Evolutionary conservation across 2,888 invertebrate species (phyloP), one percentile per base, ranked within the genome.

Genomic region (Hylaea fasciaria): DNA sequence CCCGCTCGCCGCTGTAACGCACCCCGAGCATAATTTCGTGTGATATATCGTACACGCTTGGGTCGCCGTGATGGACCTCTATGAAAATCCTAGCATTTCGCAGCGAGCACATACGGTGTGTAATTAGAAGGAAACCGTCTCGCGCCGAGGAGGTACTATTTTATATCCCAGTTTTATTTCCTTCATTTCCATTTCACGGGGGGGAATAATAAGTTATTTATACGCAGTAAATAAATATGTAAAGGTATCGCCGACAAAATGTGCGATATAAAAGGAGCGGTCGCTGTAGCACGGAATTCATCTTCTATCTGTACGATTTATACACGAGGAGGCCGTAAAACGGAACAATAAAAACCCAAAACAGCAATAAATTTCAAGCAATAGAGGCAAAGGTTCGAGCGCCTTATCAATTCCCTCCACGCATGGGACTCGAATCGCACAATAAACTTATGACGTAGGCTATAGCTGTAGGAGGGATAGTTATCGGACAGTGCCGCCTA

Each of bases 321-420:
- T 91, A 87, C 80, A 87, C 87, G 90, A 83, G 83, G 82, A 90
- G 89, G 92, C 89, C 89, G 90, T 93, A 93, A 93, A 93, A 91
- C 91, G 90, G 89, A 93, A 93, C 93, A 93, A 93, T 93, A 93
- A 93, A 93, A 93, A 92, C 92, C 92, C 92, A 92, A 93, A 93
- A 93, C 93, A 93, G 91, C 89, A 89, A 93, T 93, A 93, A 92
- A 93, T 93, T 93, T 91, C 85, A 81, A 87, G 91, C 90, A 91
- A 92, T 91, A 91, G 91, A 90, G 87, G 92, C 91, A 87, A 90
- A 92, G 92, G 92, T 89, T 91, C 86, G 86, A 89, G 85, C 87
- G 87, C 88, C 92, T 93, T 93, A 93, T 93, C 93, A 93, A 92
- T 92, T 91, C 87, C 85, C 85, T 86, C 87, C 86, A 87, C 86